These are phyloP conservation scores for Aphis gossypii DNA, from an alignment of 1,140 invertebrate genomes.

Conservation along the genomic window DNA sequence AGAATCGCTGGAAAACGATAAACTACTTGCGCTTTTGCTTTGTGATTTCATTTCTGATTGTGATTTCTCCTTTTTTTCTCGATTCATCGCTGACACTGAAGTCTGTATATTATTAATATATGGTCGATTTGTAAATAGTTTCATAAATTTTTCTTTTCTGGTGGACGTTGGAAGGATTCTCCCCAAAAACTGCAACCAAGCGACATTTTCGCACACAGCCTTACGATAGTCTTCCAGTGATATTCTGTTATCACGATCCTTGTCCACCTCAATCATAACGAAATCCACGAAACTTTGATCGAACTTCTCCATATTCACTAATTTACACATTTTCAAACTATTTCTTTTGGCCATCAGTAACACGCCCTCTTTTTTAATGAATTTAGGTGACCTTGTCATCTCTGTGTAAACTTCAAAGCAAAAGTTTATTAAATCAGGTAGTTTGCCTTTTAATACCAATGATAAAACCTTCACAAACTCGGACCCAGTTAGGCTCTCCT, in stretches of 20 bases:
- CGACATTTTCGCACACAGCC: not conserved
- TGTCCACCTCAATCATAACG: not conserved
- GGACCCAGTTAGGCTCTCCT: not conserved
- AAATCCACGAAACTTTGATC: not conserved
- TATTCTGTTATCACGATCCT: not conserved
- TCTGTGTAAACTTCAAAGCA: constrained; percentile 4
- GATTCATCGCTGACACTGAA: too few relatives aligned
- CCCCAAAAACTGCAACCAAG: not conserved
- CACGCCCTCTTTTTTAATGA: not conserved
- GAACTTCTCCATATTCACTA: not conserved
- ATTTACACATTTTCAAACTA: not conserved
- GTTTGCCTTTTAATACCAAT: not conserved
- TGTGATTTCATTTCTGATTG: too few relatives aligned
- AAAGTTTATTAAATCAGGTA: not conserved
- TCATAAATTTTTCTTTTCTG: too few relatives aligned
- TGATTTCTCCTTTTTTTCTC: too few relatives aligned
- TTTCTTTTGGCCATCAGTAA: not conserved
- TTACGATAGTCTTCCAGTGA: not conserved
- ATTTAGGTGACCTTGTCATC: not conserved
- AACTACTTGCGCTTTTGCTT: too few relatives aligned
- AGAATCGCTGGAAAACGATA: not conserved
- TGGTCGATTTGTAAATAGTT: too few relatives aligned
- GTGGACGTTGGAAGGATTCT: not conserved
- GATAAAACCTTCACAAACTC: not conserved
- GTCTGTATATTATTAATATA: too few relatives aligned